Evolutionary conservation across 53 echinoderm and acorn worm species (phyloP).

Genomic region (Actinopyga echinites): DNA sequence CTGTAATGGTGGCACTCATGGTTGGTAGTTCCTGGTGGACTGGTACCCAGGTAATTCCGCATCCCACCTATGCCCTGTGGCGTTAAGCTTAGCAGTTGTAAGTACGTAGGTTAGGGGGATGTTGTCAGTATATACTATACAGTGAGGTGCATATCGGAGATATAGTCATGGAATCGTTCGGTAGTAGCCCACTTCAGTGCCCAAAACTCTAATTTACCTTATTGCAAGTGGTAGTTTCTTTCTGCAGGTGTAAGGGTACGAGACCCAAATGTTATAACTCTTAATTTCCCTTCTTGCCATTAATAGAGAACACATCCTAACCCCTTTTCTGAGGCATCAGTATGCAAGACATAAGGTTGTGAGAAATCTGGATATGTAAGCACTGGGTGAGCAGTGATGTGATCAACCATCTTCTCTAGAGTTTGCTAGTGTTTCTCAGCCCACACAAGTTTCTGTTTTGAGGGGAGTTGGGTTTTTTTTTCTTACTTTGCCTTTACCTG

Average conservation of each 20-base stretch:
- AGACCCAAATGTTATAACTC: constrained; percentile 50
- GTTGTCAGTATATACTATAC: constrained; percentile 68
- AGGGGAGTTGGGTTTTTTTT: background rate
- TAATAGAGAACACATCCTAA: constrained; percentile 68
- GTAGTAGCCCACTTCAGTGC: constrained; percentile 67
- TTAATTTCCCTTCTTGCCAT: constrained; percentile 39
- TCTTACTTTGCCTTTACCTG: background rate
- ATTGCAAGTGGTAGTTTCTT: constrained; percentile 57
- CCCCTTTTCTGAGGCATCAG: constrained; percentile 59
- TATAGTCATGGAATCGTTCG: constrained; percentile 57
- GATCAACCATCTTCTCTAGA: background rate
- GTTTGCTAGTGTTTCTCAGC: background rate
- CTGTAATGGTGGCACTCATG: no score
- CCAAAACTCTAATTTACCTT: constrained; percentile 53
- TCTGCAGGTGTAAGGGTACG: constrained; percentile 47
- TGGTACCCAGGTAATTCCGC: constrained; percentile 54
- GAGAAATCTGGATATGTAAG: constrained; percentile 42
- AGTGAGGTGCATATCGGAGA: constrained; percentile 50
- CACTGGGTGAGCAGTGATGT: background rate
- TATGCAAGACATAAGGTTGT: constrained; percentile 52
- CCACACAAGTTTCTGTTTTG: background rate
- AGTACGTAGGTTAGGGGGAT: constrained; percentile 63
- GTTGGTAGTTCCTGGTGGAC: constrained; percentile 42
- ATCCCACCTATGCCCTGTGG: constrained; percentile 61
- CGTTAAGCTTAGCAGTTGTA: constrained; percentile 56